A percentile compares a stretch with the other conserved stretches of the same genome.
Conservation (phyloP, 1,140 invertebrate genomes). For the Pygmarrhopalites habei region DNA sequence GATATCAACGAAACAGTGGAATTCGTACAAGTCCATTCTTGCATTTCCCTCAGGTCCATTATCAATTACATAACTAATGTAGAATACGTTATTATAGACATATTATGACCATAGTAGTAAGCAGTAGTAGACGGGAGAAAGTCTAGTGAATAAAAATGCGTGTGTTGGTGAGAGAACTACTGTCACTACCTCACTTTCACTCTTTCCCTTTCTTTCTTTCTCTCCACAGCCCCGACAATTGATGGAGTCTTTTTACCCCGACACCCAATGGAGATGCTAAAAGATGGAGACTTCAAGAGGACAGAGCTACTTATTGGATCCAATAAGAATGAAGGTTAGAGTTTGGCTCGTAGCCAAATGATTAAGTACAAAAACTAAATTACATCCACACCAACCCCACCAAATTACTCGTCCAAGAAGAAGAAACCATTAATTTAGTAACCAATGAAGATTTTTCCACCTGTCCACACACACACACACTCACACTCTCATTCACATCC, state of each 20-base stretch:
- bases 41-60: conserved; percentile 79
- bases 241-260: conserved; percentile 76
- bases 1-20: conserved; percentile 80
- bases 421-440: conserved; percentile 11
- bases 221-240: conserved; percentile 79
- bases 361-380: conserved; percentile 12
- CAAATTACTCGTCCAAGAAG: neutral
- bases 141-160: too few relatives aligned
- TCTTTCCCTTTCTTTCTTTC: too few relatives aligned
- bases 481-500: too few relatives aligned
- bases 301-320: conserved; percentile 79
- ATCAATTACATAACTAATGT: too few relatives aligned
- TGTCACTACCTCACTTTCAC: too few relatives aligned
- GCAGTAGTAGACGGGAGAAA: too few relatives aligned
- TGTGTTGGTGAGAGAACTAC: too few relatives aligned
- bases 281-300: conserved; percentile 69
- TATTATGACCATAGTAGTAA: too few relatives aligned
- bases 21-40: conserved; percentile 79
- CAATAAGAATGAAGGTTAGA: conserved; percentile 77
- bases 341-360: conserved; percentile 1
- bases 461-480: neutral
- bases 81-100: too few relatives aligned
- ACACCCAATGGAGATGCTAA: conserved; percentile 71
- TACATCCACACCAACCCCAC: neutral
- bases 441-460: conserved; percentile 8